These are phyloP conservation scores for Onychomys torridus DNA, from an alignment of 2,797 vertebrate species.

Conservation along the genomic window DNA sequence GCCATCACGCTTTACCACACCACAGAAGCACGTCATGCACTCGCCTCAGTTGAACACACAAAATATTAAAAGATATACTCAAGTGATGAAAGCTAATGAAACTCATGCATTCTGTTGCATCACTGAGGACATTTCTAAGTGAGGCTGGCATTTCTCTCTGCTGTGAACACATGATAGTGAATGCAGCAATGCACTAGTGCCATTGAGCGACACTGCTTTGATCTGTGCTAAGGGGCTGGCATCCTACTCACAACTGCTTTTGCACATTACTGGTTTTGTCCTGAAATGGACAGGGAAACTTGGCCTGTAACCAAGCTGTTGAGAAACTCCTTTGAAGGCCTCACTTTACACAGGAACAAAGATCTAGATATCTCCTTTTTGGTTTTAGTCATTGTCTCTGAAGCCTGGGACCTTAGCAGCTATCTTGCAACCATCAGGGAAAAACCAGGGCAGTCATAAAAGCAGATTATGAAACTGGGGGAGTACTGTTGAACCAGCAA, in stretches of 20 bases:
- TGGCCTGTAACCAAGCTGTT: background rate
- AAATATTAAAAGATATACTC: background rate
- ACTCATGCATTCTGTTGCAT: background rate
- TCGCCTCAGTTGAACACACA: background rate
- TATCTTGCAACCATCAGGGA: background rate
- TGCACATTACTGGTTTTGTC: background rate
- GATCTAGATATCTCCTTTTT: background rate
- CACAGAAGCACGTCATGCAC: background rate
- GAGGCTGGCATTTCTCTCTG: conserved; percentile 4
- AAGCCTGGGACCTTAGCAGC: background rate
- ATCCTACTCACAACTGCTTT: background rate
- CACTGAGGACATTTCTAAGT: conserved; percentile 9
- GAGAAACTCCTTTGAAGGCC: conserved; percentile 25
- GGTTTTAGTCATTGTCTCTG: background rate
- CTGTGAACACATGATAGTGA: background rate
- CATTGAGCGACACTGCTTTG: background rate
- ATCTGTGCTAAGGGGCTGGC: background rate
- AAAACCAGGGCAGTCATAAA: background rate
- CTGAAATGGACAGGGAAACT: background rate
- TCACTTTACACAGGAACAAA: conserved; percentile 30
- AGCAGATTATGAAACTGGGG: background rate
- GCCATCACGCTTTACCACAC: background rate
- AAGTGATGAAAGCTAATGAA: background rate
- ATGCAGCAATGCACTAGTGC: too few species aligned
- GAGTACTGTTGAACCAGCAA: background rate